These are phyloP conservation scores for Campaea margaritaria DNA, from an alignment of 2,888 invertebrate species.

Conservation along the genomic window DNA sequence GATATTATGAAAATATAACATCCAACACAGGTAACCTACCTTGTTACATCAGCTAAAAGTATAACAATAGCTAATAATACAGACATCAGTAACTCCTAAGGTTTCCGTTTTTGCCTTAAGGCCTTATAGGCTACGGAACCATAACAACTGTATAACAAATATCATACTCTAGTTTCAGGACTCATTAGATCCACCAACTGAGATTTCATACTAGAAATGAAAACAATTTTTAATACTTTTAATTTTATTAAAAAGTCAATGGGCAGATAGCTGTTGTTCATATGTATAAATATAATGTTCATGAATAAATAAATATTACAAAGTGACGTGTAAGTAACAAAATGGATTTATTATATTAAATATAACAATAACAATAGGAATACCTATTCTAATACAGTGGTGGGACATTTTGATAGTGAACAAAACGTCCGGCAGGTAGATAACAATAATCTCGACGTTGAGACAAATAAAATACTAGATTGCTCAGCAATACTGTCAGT, in stretches of 20 bases:
- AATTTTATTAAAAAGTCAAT: slow-evolving; percentile 33
- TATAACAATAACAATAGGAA: slow-evolving; percentile 7
- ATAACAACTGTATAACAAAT: no score
- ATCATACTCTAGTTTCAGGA: no score
- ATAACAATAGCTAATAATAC: no score
- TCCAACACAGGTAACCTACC: no score
- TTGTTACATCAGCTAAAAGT: no score
- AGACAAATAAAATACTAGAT: slow-evolving; percentile 45
- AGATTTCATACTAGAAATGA: neutral
- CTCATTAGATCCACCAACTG: neutral
- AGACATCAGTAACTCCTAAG: no score
- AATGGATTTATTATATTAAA: neutral
- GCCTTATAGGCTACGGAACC: no score
- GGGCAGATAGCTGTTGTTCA: slow-evolving; percentile 16
- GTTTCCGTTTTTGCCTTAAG: no score
- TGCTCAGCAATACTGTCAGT: slow-evolving; percentile 50
- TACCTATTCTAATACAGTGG: slow-evolving; percentile 22
- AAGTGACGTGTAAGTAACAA: slow-evolving; percentile 2
- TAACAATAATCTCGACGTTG: slow-evolving; percentile 24
- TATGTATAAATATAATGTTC: neutral
- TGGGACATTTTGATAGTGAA: slow-evolving; percentile 2
- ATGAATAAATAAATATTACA: slow-evolving; percentile 17
- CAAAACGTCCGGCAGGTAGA: slow-evolving; percentile 1
- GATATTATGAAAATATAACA: no score
- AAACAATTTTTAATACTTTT: slow-evolving; percentile 9